Evolutionary conservation across 2,113 vertebrate species (phyloP).

Genomic region (Clupea harengus): DNA sequence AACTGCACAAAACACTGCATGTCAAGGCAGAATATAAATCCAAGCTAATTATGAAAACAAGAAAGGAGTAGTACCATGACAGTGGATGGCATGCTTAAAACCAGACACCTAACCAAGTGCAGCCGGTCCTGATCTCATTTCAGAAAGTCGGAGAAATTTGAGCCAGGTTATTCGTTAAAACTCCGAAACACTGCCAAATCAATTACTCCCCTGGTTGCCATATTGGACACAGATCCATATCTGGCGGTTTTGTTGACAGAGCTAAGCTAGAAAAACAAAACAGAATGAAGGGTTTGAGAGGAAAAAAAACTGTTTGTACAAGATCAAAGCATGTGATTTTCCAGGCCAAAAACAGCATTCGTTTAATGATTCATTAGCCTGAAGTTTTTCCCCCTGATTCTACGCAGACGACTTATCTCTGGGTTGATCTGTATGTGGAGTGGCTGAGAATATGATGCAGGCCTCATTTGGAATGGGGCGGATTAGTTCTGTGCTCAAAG

Average conservation of each 20-base stretch:
- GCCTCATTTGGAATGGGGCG: background rate
- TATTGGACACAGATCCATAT: slow-evolving; percentile 38
- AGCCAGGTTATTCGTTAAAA: slow-evolving; percentile 32
- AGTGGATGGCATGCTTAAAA: background rate
- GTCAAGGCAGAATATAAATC: background rate
- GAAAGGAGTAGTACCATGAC: background rate
- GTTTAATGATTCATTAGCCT: slow-evolving; percentile 45
- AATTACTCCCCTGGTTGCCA: slow-evolving; percentile 45
- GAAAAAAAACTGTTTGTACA: slow-evolving; percentile 53
- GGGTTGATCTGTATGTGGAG: background rate
- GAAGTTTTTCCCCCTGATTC: slow-evolving; percentile 20
- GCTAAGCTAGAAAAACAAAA: slow-evolving; percentile 42
- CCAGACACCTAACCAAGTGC: background rate
- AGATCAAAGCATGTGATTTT: slow-evolving; percentile 57
- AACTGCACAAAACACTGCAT: background rate
- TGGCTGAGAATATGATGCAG: background rate
- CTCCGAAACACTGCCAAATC: slow-evolving; percentile 42
- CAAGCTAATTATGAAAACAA: background rate
- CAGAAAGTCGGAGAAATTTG: slow-evolving; percentile 20
- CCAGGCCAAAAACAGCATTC: slow-evolving; percentile 57
- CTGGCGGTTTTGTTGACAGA: slow-evolving; percentile 21
- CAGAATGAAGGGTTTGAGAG: slow-evolving; percentile 29
- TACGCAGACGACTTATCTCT: background rate
- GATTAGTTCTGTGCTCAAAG: background rate
- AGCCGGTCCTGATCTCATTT: slow-evolving; percentile 33